Base-by-base conservation (phyloP, 2,888 invertebrate genomes). In the Cosmopolites sordidus region DNA sequence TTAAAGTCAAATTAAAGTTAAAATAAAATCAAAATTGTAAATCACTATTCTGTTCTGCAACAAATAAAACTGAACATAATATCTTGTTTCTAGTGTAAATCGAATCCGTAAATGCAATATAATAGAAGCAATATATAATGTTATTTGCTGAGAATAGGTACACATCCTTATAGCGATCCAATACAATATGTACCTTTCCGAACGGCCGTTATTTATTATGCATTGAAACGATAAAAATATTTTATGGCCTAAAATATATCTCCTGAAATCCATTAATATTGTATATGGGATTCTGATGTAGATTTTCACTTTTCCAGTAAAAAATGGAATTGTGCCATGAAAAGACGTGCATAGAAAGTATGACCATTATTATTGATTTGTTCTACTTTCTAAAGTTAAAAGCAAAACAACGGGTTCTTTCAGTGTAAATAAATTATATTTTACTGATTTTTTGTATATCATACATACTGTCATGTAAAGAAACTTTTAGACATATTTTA, bases 201-300 rank as follows among this genome's bases (percentile, higher is more conserved):
- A 33, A 12, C 33, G 3, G 11, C n/a, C 33, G 11, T 46, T 39
- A 46, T 46, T 38, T 46, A 46, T 46, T 46, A 39, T 39, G 38
- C 39, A 44, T 29, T 18, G 41, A 45, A 51, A 51, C 42, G 40
- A 46, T 46, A 51, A 46, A 51, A 51, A 46, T 51, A n/a, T 18
- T 46, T 45, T 51, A 46, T 33, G 42, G 16, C 33, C 42, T 29
- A 22, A 45, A 45, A 51, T 45, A 41, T 45, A 44, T 44, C 51
- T 33, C 39, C 40, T 30, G 41, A 33, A 51, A 51, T 33, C 51
- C 51, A 51, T 51, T 51, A 51, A 51, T 51, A 51, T 42, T 46
- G 40, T 45, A 46, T 51, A 51, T 51, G 29, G 17, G 38, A 46
- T 41, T 46, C 45, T 41, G 45, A 51, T 51, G 51, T 51, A 51